Conservation (phyloP, 2,797 vertebrate species). For the Peromyscus aztecus region DNA sequence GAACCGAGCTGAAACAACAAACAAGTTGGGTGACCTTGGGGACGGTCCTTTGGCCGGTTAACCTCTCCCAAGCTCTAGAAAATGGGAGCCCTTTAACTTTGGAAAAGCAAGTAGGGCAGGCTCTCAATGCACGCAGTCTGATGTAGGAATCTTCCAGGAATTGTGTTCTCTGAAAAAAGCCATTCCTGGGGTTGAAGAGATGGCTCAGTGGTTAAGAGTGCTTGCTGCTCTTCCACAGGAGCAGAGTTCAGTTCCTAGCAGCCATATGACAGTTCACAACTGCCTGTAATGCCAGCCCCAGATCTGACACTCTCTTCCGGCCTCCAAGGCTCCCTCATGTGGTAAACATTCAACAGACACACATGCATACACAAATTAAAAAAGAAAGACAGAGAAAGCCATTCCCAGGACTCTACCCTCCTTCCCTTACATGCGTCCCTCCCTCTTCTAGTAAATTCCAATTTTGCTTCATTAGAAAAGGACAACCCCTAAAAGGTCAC, state of each 20-base stretch:
- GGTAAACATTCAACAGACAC: background rate
- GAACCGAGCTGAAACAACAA: conserved; percentile 44
- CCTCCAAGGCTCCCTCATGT: background rate
- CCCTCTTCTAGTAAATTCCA: background rate
- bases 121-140: background rate
- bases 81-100: background rate
- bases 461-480: background rate
- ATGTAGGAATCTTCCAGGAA: background rate
- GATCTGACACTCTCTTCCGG: background rate
- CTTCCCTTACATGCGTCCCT: background rate
- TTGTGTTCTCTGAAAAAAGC: conserved; percentile 26
- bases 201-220: background rate
- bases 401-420: background rate
- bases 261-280: background rate
- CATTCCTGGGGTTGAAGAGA: background rate
- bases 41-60: conserved; percentile 21
- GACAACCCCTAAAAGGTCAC: background rate
- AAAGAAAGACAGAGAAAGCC: background rate
- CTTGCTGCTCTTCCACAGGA: background rate
- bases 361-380: too few relatives aligned
- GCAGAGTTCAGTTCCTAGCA: background rate
- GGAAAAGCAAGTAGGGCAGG: conserved; percentile 48
- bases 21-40: conserved; percentile 38
- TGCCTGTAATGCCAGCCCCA: background rate
- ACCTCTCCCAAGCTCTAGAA: conserved; percentile 29